These are phyloP conservation scores for Bradypodion pumilum DNA, from an alignment of 2,797 vertebrate species.

Conservation along the genomic window DNA sequence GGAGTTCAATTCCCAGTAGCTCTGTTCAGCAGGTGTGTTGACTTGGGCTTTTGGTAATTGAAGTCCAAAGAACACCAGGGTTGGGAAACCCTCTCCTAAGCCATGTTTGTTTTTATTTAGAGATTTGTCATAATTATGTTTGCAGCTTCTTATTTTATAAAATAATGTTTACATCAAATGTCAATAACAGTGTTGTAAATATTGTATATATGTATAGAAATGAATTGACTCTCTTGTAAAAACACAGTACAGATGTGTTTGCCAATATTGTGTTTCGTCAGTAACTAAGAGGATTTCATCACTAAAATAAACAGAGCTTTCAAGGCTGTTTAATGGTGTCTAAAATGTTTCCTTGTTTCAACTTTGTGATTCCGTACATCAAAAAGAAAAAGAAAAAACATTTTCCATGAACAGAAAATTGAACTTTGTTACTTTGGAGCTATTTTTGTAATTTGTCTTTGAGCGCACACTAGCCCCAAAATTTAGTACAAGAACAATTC, in stretches of 20 bases:
- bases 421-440: not conserved
- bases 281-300: not conserved
- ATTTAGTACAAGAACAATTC: not conserved
- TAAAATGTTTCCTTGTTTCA: not conserved
- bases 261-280: conserved; percentile 4
- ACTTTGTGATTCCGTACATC: not conserved
- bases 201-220: conserved; percentile 46
- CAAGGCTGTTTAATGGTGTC: conserved; percentile 5
- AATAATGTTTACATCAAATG: conserved; percentile 28
- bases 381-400: not conserved
- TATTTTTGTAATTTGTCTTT: not conserved
- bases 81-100: no score
- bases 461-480: not conserved
- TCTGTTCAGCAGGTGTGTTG: no score
- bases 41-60: no score
- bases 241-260: conserved; percentile 21
- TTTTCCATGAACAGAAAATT: not conserved
- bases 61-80: no score
- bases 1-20: no score
- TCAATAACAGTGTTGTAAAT: conserved; percentile 35
- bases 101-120: not conserved
- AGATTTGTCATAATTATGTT: not conserved
- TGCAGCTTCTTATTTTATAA: not conserved
- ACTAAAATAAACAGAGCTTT: conserved; percentile 35
- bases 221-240: conserved; percentile 27